phyloP scores from a whole-genome alignment of 2,888 invertebrate genomes.

The Scelioninae gen. 2 region DNA sequence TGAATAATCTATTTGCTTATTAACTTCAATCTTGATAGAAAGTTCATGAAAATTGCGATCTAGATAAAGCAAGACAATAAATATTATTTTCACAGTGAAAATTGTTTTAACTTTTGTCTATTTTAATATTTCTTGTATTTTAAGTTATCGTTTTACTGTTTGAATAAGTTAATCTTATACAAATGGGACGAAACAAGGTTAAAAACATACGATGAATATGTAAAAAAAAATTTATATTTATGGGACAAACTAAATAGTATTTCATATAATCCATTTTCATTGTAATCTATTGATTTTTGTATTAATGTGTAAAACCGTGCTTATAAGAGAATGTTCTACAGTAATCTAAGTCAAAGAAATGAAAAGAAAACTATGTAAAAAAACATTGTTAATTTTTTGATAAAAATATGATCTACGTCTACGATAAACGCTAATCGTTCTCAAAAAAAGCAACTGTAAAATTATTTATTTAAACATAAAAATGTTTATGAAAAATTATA shows the following conservation, averaged over 20 bases:
- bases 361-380: constrained; percentile 10
- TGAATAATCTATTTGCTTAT: constrained; percentile 41
- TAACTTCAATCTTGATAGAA: constrained; percentile 51
- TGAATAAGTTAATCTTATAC: constrained; percentile 3
- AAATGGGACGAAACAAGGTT: constrained; percentile 12
- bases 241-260: no score
- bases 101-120: constrained; percentile 12
- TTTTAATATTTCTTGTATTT: constrained; percentile 18
- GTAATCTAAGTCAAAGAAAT: constrained; percentile 11
- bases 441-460: neutral
- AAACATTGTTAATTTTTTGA: neutral
- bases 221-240: constrained; percentile 5
- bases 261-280: neutral
- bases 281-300: neutral
- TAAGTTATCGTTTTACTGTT: constrained; percentile 9
- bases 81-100: constrained; percentile 13
- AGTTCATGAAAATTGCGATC: constrained; percentile 46
- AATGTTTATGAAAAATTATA: no score
- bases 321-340: constrained; percentile 10
- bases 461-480: no score
- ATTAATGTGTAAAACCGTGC: constrained; percentile 5
- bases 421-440: neutral
- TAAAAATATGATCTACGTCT: constrained; percentile 3
- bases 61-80: constrained; percentile 27
- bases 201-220: constrained; percentile 12